Conservation (phyloP, 2,888 invertebrate species). For the Clistopyga incitator region DNA sequence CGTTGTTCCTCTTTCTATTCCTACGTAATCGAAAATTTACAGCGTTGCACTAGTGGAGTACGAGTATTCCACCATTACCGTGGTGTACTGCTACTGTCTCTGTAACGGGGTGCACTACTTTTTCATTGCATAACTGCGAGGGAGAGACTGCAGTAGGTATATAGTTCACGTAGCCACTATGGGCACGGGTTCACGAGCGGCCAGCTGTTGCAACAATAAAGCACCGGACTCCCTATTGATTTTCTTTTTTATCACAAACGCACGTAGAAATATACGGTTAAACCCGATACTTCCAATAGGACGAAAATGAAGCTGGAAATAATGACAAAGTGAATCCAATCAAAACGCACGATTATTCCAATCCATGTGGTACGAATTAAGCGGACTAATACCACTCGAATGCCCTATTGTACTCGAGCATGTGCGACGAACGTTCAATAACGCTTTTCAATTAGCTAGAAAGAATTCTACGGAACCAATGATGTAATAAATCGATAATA, state of each 20-base stretch:
- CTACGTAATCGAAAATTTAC: slow-evolving; percentile 66
- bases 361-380: slow-evolving; percentile 29
- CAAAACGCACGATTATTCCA: slow-evolving; percentile 53
- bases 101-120: slow-evolving; percentile 64
- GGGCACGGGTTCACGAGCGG: slow-evolving; percentile 32
- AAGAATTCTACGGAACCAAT: neutral
- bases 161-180: slow-evolving; percentile 32
- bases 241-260: slow-evolving; percentile 59
- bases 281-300: slow-evolving; percentile 57
- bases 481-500: slow-evolving; percentile 22
- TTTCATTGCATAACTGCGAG: slow-evolving; percentile 62
- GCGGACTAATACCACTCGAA: neutral
- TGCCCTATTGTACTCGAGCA: neutral
- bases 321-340: slow-evolving; percentile 59
- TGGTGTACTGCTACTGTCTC: slow-evolving; percentile 24
- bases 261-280: slow-evolving; percentile 54
- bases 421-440: slow-evolving; percentile 9
- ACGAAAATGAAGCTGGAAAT: slow-evolving; percentile 50
- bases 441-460: neutral
- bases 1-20: slow-evolving; percentile 59
- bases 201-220: slow-evolving; percentile 70
- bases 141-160: slow-evolving; percentile 46
- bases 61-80: slow-evolving; percentile 36
- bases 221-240: slow-evolving; percentile 64
- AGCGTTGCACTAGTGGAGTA: slow-evolving; percentile 44